Base-by-base conservation (phyloP, 2,113 vertebrate species). In the Pelodiscus sinensis region DNA sequence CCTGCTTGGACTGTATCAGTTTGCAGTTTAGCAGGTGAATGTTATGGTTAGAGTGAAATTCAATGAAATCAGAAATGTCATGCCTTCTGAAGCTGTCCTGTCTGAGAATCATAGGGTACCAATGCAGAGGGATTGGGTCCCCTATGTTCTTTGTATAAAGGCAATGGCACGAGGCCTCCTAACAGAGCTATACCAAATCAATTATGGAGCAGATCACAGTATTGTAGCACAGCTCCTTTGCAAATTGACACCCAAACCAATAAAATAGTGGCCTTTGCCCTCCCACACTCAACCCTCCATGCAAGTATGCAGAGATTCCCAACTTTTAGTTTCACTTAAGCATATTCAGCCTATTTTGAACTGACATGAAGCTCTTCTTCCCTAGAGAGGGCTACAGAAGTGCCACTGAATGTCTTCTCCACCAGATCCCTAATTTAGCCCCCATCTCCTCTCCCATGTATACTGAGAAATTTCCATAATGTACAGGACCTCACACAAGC, bases 1-100 rank as follows among this genome's bases (percentile, higher is more conserved):
- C 29, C 75, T 38, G 25, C n/a, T 86, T 75, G 71, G 35, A 44
- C 68, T 44, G 38, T 44, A 80, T 56, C 1, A 31, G 51, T 90
- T 82, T 78, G 29, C 14, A 86, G 11, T 22, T 38, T 65, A 68
- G 29, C 16, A 68, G 31, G 15, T 68, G 31, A n/a, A 68, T 68
- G 31, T n/a, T 68, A n/a, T 8, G 15, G 62, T 15, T 68, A 68
- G 62, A 75, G 35, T 75, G 19, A 75, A 38, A 75, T 44, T 75
- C 22, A 75, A 14, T 44, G 19, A 22, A 89, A 19, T 73, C 79
- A 56, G 8, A 84, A 27, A 29, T 24, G 15, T 65, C 44, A 10
- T 15, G 3, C 35, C 21, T 44, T 75, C 19, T 44, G 14, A 16
- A 38, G 15, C 51, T 38, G 4, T 0, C 0, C n/a, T 79, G 27